Evolutionary conservation across 2,888 invertebrate genomes (phyloP).

Genomic region (Pachliopta kotzebuea): DNA sequence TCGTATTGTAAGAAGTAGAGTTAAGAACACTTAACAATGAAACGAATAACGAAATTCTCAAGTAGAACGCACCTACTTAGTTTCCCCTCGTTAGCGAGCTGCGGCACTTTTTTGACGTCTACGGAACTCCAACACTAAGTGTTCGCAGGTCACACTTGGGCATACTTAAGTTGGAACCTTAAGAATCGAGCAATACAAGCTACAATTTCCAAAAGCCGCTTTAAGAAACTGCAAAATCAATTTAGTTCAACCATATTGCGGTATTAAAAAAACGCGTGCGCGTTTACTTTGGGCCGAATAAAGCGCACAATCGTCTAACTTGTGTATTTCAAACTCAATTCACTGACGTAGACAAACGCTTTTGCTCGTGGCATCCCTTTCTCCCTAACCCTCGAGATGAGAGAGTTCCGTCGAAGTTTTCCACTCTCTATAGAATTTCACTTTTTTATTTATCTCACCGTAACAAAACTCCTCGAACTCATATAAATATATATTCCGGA

Average conservation of each 20-base stretch:
- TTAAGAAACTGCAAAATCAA: constrained; percentile 26
- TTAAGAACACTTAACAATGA: constrained; percentile 21
- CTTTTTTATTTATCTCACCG: constrained; percentile 31
- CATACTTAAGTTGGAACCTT: constrained; percentile 33
- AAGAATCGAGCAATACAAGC: constrained; percentile 42
- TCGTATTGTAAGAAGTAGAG: too few species aligned
- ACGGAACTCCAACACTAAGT: constrained; percentile 64
- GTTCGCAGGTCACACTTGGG: constrained; percentile 43
- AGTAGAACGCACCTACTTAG: constrained; percentile 60
- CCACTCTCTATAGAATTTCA: constrained; percentile 26
- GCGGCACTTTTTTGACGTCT: constrained; percentile 73
- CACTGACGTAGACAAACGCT: constrained; percentile 37
- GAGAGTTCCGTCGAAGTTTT: constrained; percentile 47
- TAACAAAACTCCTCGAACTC: constrained; percentile 32
- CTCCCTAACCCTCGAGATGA: constrained; percentile 57
- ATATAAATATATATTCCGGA: too few species aligned
- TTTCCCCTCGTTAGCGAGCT: constrained; percentile 68
- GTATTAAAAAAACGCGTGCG: constrained; percentile 14
- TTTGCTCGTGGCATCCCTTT: constrained; percentile 55
- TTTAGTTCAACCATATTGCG: constrained; percentile 11
- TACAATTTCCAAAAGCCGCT: constrained; percentile 39
- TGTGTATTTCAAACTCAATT: constrained; percentile 1
- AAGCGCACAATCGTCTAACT: constrained; percentile 44
- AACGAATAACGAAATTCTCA: constrained; percentile 46
- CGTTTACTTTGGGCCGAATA: constrained; percentile 33